These are phyloP conservation scores for Morpho helenor DNA, from an alignment of 2,888 invertebrate genomes.

Conservation along the genomic window DNA sequence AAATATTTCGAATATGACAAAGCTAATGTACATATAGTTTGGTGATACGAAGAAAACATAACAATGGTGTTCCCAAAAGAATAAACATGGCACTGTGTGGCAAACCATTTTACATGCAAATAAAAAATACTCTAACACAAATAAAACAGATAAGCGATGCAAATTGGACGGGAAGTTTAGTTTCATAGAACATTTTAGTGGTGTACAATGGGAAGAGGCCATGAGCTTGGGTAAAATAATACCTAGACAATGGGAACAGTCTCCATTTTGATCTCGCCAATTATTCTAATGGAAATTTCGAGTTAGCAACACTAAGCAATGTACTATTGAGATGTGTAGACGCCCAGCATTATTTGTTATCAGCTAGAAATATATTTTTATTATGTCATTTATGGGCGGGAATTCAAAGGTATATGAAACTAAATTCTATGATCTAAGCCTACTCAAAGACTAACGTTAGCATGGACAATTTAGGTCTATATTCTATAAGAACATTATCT, in stretches of 20 bases:
- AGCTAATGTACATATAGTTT: constrained; percentile 16
- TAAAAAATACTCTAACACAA: constrained; percentile 51
- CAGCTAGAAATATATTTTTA: constrained; percentile 4
- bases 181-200: constrained; percentile 26
- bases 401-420: constrained; percentile 10
- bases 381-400: constrained; percentile 1
- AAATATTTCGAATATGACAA: constrained; percentile 5
- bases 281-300: constrained; percentile 44
- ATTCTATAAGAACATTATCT: too few relatives aligned
- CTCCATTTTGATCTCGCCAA: constrained; percentile 47
- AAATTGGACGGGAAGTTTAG: constrained; percentile 47
- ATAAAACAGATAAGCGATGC: constrained; percentile 65
- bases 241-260: constrained; percentile 53
- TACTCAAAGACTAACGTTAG: too few relatives aligned
- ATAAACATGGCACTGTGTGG: constrained; percentile 46
- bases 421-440: not conserved
- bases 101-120: constrained; percentile 78
- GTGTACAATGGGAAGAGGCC: constrained; percentile 65
- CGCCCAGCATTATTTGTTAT: constrained; percentile 21
- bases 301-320: constrained; percentile 48
- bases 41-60: constrained; percentile 9
- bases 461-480: too few relatives aligned
- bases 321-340: constrained; percentile 30
- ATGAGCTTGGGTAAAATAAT: constrained; percentile 66
- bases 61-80: constrained; percentile 43